phyloP scores from a whole-genome alignment of 2,888 invertebrate species.

The Caenorhabditis sulstoni region DNA sequence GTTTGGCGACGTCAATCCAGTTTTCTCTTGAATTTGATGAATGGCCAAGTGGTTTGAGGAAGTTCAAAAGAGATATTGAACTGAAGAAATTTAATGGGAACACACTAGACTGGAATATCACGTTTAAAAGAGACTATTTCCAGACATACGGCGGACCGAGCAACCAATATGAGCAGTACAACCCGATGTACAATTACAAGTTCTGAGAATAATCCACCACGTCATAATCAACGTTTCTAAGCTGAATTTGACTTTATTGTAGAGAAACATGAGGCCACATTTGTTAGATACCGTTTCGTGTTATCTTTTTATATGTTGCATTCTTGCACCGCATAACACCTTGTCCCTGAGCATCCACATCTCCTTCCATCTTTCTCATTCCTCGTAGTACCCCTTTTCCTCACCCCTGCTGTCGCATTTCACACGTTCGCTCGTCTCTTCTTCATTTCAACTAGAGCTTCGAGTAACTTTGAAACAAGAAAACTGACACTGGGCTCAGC shows the following conservation, averaged over 20 bases:
- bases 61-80: too few species aligned
- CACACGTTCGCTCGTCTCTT: too few species aligned
- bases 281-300: constrained; percentile 1
- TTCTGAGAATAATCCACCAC: not conserved
- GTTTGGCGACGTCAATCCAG: too few species aligned
- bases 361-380: not conserved
- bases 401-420: not conserved
- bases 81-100: too few species aligned
- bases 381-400: not conserved
- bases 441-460: too few species aligned
- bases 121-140: too few species aligned
- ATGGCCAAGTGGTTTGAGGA: too few species aligned
- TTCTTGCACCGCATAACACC: constrained; percentile 49
- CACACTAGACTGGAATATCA: too few species aligned
- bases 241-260: not conserved
- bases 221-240: not conserved
- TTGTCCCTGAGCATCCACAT: constrained; percentile 1
- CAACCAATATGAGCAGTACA: not conserved
- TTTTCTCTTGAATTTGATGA: too few species aligned
- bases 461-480: too few species aligned
- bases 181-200: not conserved
- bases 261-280: not conserved
- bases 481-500: too few species aligned
- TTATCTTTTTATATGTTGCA: constrained; percentile 30
- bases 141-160: not conserved